Percentiles rank a stretch among this genome's conserved stretches.
phyloP scores from a whole-genome alignment of 2,888 invertebrate genomes.

The Sisyra terminalis region DNA sequence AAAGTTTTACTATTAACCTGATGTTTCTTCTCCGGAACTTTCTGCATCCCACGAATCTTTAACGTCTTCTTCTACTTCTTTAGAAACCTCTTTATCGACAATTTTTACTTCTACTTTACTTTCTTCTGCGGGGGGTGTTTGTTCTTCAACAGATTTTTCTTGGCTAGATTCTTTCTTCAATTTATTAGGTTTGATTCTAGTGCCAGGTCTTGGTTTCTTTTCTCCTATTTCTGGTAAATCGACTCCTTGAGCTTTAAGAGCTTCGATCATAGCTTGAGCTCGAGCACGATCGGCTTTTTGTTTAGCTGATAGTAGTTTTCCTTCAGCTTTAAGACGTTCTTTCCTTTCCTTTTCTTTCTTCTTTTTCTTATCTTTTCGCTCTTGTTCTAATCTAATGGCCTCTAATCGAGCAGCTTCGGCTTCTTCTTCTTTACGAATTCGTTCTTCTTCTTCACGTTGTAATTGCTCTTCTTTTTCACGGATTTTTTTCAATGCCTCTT shows the following conservation, averaged over 20 bases:
- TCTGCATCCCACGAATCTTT: conserved; percentile 80
- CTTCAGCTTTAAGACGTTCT: conserved; percentile 89
- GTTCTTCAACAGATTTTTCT: conserved; percentile 25
- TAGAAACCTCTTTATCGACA: conserved; percentile 20
- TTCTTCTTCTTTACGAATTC: conserved; percentile 54
- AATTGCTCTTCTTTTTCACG: conserved; percentile 78
- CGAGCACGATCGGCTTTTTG: conserved; percentile 83
- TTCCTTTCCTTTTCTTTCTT: conserved; percentile 85
- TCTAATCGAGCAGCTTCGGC: conserved; percentile 56
- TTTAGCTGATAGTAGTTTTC: conserved; percentile 82
- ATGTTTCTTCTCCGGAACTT: conserved; percentile 41
- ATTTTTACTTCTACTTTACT: conserved; percentile 18
- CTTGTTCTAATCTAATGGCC: conserved; percentile 64
- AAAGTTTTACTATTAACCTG: too few relatives aligned
- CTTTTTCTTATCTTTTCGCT: conserved; percentile 75
- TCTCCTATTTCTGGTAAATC: conserved; percentile 60
- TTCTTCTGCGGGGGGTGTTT: conserved; percentile 11
- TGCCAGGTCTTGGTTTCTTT: conserved; percentile 45
- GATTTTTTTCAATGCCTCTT: conserved; percentile 73
- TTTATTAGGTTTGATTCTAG: conserved; percentile 55
- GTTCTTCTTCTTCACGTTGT: conserved; percentile 64
- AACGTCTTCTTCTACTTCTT: conserved; percentile 35
- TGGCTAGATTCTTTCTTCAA: conserved; percentile 45
- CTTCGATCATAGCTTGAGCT: conserved; percentile 77
- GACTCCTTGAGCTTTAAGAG: conserved; percentile 75